Evolutionary conservation across 1,140 invertebrate genomes (phyloP), one percentile per base, ranked within the genome.

Genomic region (Cephus cinctus): DNA sequence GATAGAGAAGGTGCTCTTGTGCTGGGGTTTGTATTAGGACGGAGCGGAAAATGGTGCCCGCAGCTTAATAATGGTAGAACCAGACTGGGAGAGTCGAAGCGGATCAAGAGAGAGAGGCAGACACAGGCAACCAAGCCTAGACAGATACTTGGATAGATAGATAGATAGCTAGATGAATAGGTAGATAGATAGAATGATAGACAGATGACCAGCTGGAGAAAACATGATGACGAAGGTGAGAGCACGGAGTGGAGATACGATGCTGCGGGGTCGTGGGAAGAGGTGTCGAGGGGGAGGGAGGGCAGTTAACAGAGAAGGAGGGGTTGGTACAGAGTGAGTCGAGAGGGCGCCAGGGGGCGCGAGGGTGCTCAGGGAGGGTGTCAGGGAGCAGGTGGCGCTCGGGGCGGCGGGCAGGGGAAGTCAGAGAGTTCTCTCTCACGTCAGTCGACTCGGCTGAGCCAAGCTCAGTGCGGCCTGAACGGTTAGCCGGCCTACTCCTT

Each of bases 391-490:
- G n/a, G 25, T 8, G n/a, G n/a, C n/a, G n/a, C n/a, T n/a, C n/a
- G 25, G 25, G n/a, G 6, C 25, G 25, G 25, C 6, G 25, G 25
- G 25, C 6, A n/a, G 25, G 25, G 25, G 25, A 27, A 8, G 56
- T 52, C 47, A 50, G 56, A 40, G 23, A 54, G 61, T 62, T 71
- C 64, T 67, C 64, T 64, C 57, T 71, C 61, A 65, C 64, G 63
- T 50, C 44, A 47, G n/a, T n/a, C 52, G 52, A 45, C 53, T 52
- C 57, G 55, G 42, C 44, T 61, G 52, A 58, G 48, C 54, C 50
- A 54, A 54, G 57, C 60, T 69, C 69, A 74, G 69, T 73, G 69
- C 71, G 69, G 69, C 71, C 70, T 69, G 66, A 71, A 71, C 69
- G 71, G 58, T 71, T 67, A 65, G 66, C 67, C 71, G 70, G 71